Evolutionary conservation across 2,888 invertebrate species (phyloP).

Genomic region (Ectemnius cavifrons): DNA sequence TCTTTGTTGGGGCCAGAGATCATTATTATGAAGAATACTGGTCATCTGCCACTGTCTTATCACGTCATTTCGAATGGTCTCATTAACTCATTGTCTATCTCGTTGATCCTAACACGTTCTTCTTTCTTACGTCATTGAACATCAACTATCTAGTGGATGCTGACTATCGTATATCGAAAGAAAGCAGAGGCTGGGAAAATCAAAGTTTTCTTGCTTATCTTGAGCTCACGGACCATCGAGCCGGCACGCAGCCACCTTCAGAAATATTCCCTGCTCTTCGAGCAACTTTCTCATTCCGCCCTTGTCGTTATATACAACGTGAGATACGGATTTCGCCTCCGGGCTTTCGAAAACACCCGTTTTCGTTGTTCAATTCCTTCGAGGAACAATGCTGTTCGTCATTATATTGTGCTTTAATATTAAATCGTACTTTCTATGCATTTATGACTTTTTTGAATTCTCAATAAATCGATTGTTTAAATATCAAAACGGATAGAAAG

Average conservation of each 20-base stretch:
- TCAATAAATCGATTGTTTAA: too few relatives aligned
- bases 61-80: too few relatives aligned
- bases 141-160: too few relatives aligned
- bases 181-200: neutral
- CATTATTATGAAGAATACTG: neutral
- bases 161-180: too few relatives aligned
- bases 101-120: neutral
- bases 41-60: too few relatives aligned
- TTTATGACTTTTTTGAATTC: too few relatives aligned
- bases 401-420: too few relatives aligned
- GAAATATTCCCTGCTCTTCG: conserved; percentile 16
- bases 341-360: conserved; percentile 48
- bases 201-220: conserved; percentile 47
- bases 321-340: neutral
- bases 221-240: conserved; percentile 47
- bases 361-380: conserved; percentile 44
- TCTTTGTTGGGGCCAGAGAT: neutral
- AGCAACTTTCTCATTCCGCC: neutral
- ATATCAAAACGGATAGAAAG: too few relatives aligned
- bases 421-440: too few relatives aligned
- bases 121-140: neutral
- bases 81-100: too few relatives aligned
- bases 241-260: neutral
- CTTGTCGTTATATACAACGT: neutral
- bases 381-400: conserved; percentile 11